These are phyloP conservation scores for Acanthaster planci DNA, from an alignment of 35 echinoderm and acorn worm species.

Conservation along the genomic window DNA sequence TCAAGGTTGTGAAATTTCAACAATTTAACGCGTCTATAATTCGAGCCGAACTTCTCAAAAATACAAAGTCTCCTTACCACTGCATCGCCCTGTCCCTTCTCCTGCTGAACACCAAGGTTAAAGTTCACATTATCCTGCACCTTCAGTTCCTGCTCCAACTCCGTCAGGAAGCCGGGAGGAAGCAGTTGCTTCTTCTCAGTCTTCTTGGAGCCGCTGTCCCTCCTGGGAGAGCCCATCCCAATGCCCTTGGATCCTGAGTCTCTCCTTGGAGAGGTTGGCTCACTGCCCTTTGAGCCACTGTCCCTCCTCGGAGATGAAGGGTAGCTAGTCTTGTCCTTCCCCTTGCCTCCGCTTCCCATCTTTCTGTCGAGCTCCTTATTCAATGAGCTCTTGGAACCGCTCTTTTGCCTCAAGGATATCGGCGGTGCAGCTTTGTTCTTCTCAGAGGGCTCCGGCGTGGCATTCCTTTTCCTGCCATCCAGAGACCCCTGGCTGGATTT, in stretches of 20 bases:
- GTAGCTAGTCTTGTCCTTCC: background rate
- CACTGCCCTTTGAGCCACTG: background rate
- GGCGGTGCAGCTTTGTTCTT: conserved; percentile 20
- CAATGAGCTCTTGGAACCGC: conserved; percentile 13
- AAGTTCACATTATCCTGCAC: background rate
- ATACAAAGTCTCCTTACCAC: background rate
- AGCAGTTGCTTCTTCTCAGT: conserved; percentile 29
- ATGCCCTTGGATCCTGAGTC: background rate
- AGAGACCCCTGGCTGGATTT: conserved; percentile 14
- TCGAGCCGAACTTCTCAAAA: too few species aligned
- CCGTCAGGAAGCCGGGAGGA: background rate
- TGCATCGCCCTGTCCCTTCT: background rate
- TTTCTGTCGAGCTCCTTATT: background rate
- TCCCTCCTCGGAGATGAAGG: background rate
- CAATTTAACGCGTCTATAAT: too few species aligned
- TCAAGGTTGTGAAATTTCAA: too few species aligned
- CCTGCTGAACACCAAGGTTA: background rate
- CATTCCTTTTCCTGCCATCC: background rate
- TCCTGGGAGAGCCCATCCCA: conserved; percentile 24
- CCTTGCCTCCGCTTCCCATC: background rate
- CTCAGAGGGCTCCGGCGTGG: conserved; percentile 23
- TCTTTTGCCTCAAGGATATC: background rate
- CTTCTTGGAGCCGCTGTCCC: conserved; percentile 29
- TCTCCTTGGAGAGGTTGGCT: background rate
- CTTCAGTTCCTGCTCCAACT: conserved; percentile 16